phyloP scores from a whole-genome alignment of 2,888 invertebrate genomes.

The Drosophila ezoana region DNA sequence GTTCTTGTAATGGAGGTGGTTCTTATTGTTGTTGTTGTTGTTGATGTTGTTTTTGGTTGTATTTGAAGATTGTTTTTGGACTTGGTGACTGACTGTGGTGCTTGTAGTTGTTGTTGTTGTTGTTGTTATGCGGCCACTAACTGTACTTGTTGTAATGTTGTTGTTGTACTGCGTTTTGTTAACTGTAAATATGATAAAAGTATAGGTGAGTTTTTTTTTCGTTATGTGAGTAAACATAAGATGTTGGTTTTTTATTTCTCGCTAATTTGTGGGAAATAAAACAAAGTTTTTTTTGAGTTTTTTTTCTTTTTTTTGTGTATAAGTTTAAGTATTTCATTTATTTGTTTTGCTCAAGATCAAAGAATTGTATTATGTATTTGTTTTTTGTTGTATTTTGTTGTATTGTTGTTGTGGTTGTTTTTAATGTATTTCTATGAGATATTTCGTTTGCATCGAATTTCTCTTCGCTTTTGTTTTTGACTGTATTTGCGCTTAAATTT shows the following conservation, averaged over 20 bases:
- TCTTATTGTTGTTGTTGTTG: conserved; percentile 1
- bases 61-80: conserved; percentile 23
- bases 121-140: conserved; percentile 71
- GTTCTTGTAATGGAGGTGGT: conserved; percentile 53
- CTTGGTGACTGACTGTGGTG: conserved; percentile 43
- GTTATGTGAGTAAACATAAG: conserved; percentile 42
- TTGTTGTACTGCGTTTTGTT: conserved; percentile 61
- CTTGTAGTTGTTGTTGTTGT: conserved; percentile 58
- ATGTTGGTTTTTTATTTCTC: conserved; percentile 21
- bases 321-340: conserved; percentile 78
- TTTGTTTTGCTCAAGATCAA: conserved; percentile 79
- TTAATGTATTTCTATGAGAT: conserved; percentile 51
- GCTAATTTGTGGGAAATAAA: conserved; percentile 59
- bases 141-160: conserved; percentile 61
- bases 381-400: conserved; percentile 61
- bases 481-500: conserved; percentile 72
- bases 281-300: conserved; percentile 73
- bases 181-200: conserved; percentile 76
- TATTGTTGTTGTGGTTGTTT: conserved; percentile 61
- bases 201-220: conserved; percentile 62
- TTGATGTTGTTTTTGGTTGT: conserved; percentile 33
- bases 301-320: conserved; percentile 72
- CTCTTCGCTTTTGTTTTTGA: conserved; percentile 48
- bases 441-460: conserved; percentile 55
- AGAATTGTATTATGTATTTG: conserved; percentile 71